Base-by-base conservation (phyloP, 2,888 invertebrate genomes). In the Pherbina coryleti region DNA sequence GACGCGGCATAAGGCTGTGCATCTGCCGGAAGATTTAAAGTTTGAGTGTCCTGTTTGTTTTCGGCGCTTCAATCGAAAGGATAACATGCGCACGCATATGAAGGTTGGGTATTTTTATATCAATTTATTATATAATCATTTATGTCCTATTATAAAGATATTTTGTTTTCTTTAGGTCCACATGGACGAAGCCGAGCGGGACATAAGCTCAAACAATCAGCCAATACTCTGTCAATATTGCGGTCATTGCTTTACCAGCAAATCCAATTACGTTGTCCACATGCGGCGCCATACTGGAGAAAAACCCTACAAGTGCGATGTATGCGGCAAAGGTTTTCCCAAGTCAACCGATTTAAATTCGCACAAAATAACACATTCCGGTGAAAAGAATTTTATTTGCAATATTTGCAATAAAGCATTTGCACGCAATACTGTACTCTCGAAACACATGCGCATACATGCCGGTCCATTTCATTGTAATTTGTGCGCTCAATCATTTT, bases 21-120 rank as follows among this genome's bases (percentile, higher is more conserved):
- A 82, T 49, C 75, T 82, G 14, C 82, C 82, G 17, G 82, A 82
- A 17, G 82, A 82, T 28, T 79, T 82, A 79, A 82, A 82, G 55
- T 80, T 82, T 57, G 82, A 82, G 64, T 82, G 82, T 51, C 78
- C 82, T 9, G 71, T 82, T 0, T 82, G 82, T 62, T 78, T 81
- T 70, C 57, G 80, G 19, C 76, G 81, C 3, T 82, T 82, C 75
- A 82, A 82, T 76, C 78, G 82, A 8, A 82, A 82, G 51, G 82
- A 82, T 72, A 82, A 82, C 49, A 79, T 82, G 80, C 81, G 82
- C 0, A 79, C 82, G n/a, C 82, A 82, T 53, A 82, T 82, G 82
- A 82, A 81, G 71, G 77, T 77, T 22, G 9, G 22, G n/a, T n/a
- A n/a, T n/a, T 25, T 60, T 0, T 3, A 64, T 25, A n/a, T 11